Base-by-base conservation (phyloP, 2,113 vertebrate genomes). In the Alligator sinensis region DNA sequence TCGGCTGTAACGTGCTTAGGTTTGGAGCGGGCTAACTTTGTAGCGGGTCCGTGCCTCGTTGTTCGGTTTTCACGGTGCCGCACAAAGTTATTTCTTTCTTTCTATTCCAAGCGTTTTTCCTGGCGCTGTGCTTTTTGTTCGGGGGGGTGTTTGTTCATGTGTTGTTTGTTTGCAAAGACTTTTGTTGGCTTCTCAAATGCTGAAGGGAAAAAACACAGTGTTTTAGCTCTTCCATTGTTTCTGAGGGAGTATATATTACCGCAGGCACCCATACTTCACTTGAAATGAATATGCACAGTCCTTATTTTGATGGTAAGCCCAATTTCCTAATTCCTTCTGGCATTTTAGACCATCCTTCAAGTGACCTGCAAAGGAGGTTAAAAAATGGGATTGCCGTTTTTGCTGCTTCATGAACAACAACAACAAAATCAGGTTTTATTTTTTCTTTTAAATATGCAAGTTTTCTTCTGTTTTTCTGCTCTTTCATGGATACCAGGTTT, bases 11-110 rank as follows among this genome's bases (percentile, higher is more conserved):
- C 85, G 78, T 28, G 77, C 84, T 79, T 78, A 58, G 86, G 89
- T 70, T 95, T 84, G 91, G 89, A 82, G 81, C 79, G 57, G 68
- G 87, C 68, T 80, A 22, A 64, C 30, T 81, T 77, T 86, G 77
- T 6, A 89, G 87, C 22, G 94, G 88, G 82, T 70, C 86, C 88
- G 92, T 72, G 13, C 5, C 1, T 47, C 62, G 66, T 47, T 17
- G 55, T 34, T 68, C 47, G 83, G 58, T 54, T 63, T 72, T 55
- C 84, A 58, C 80, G 58, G 80, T 34, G 38, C 62, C 68, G 68
- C 30, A 84, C 86, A 68, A 77, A 62, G 64, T 81, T 15, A 22
- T 75, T 83, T 76, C 5, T 9, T 19, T 24, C 27, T 17, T 70
- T 74, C 6, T 21, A 0, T 3, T 57, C 28, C 62, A 25, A 22